Evolutionary conservation across 2,113 vertebrate genomes (phyloP).

Genomic region (Micronycteris hirsuta): DNA sequence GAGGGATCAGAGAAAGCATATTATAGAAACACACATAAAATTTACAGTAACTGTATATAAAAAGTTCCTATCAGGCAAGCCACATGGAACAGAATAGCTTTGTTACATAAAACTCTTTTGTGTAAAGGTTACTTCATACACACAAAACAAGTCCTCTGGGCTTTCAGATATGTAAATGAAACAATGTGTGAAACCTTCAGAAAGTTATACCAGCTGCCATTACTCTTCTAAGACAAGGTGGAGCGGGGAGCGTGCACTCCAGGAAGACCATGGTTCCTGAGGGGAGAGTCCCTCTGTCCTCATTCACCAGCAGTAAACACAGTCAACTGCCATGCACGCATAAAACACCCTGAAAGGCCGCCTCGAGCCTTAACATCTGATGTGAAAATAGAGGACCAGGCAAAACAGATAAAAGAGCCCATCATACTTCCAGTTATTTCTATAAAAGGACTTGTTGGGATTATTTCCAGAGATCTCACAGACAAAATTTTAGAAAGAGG

Average conservation of each 20-base stretch:
- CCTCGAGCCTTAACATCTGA: constrained; percentile 36
- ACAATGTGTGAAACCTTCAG: background rate
- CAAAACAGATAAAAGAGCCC: constrained; percentile 59
- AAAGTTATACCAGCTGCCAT: background rate
- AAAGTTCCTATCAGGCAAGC: constrained; percentile 11
- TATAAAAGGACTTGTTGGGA: background rate
- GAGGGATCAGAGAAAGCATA: background rate
- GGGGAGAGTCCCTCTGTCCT: constrained; percentile 5
- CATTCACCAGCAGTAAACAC: background rate
- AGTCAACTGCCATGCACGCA: constrained; percentile 56
- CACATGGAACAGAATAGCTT: background rate
- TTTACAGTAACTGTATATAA: background rate
- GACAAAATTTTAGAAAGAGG: constrained; percentile 6
- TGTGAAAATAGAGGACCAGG: constrained; percentile 60
- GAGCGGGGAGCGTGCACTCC: background rate
- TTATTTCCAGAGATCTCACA: constrained; percentile 18
- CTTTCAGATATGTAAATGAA: constrained; percentile 49
- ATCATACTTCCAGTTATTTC: constrained; percentile 46
- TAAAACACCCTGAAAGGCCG: constrained; percentile 63
- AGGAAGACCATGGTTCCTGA: background rate
- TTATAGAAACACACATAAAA: background rate
- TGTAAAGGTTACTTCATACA: background rate
- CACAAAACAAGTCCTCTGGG: background rate
- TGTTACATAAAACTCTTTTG: background rate
- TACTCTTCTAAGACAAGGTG: background rate